Evolutionary conservation across 2,113 vertebrate genomes (phyloP).

Genomic region (Rhipidura dahli): DNA sequence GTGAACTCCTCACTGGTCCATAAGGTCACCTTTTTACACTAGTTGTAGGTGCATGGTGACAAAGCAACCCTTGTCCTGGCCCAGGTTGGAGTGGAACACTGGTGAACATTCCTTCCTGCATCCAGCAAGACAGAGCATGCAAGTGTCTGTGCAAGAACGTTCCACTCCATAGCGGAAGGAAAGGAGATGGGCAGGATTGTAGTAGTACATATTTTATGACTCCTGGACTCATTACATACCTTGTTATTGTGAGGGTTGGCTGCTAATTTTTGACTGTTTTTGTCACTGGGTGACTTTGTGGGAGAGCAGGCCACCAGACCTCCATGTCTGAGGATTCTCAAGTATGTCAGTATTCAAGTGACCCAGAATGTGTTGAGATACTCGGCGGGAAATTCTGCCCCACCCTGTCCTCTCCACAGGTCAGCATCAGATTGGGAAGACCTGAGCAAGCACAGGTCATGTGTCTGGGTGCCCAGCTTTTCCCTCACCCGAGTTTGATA

Average conservation of each 20-base stretch:
- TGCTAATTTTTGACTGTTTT: neutral
- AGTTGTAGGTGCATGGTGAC: neutral
- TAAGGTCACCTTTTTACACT: neutral
- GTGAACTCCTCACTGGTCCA: neutral
- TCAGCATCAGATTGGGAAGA: neutral
- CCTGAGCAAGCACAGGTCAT: rapidly evolving
- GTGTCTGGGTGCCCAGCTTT: neutral
- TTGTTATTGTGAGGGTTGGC: neutral
- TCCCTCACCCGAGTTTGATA: neutral
- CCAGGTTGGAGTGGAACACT: neutral
- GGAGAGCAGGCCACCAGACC: neutral
- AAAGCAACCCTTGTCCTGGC: neutral
- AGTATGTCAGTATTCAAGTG: rapidly evolving
- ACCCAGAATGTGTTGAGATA: neutral
- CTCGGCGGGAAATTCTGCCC: neutral
- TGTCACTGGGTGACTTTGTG: neutral
- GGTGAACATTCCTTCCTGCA: neutral
- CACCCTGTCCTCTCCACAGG: neutral
- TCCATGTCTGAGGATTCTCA: neutral
- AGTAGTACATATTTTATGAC: neutral
- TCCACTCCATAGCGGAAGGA: neutral
- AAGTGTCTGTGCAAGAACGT: neutral
- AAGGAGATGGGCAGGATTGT: neutral
- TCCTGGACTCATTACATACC: neutral
- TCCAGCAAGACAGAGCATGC: neutral